Conservation (phyloP, 2,888 invertebrate genomes). For the Epirrita christyi region DNA sequence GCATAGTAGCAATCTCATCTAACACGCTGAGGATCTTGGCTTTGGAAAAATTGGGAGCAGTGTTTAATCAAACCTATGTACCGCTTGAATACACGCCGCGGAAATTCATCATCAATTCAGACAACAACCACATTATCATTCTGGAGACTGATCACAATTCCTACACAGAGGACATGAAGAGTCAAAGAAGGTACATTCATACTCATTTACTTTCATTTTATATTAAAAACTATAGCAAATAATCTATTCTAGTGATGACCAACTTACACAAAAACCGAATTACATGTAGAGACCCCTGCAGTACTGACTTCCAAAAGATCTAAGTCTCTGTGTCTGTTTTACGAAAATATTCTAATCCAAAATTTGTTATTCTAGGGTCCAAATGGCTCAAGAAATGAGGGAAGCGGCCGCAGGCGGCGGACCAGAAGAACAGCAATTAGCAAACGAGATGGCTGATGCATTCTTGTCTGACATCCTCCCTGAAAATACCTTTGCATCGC, state of each 20-base stretch:
- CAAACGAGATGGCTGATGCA: slow-evolving; percentile 98
- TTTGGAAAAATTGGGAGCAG: slow-evolving; percentile 98
- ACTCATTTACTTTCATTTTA: not conserved
- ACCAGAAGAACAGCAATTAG: slow-evolving; percentile 97
- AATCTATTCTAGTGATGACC: slow-evolving; percentile 64
- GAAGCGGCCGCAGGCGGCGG: slow-evolving; percentile 93
- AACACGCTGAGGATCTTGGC: slow-evolving; percentile 99
- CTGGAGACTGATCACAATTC: slow-evolving; percentile 99
- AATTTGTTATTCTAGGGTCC: slow-evolving; percentile 84
- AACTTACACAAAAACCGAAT: slow-evolving; percentile 66
- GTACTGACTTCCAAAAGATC: slow-evolving; percentile 61
- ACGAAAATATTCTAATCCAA: slow-evolving; percentile 1
- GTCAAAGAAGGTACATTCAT: slow-evolving; percentile 86
- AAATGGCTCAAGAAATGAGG: slow-evolving; percentile 99
- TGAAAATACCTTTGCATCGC: slow-evolving; percentile 97
- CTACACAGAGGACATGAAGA: slow-evolving; percentile 98
- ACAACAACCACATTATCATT: slow-evolving; percentile 94
- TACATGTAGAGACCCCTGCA: slow-evolving; percentile 76
- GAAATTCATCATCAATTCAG: slow-evolving; percentile 96
- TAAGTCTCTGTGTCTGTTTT: not conserved
- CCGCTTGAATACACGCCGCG: slow-evolving; percentile 98
- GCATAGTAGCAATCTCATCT: slow-evolving; percentile 99
- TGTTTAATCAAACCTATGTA: slow-evolving; percentile 98
- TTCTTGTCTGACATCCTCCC: slow-evolving; percentile 97
- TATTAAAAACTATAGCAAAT: no score